Percentiles rank a stretch among this genome's conserved stretches.
These are phyloP conservation scores for Drosophila fungiperda DNA, from an alignment of 2,888 invertebrate species.

Conservation along the genomic window DNA sequence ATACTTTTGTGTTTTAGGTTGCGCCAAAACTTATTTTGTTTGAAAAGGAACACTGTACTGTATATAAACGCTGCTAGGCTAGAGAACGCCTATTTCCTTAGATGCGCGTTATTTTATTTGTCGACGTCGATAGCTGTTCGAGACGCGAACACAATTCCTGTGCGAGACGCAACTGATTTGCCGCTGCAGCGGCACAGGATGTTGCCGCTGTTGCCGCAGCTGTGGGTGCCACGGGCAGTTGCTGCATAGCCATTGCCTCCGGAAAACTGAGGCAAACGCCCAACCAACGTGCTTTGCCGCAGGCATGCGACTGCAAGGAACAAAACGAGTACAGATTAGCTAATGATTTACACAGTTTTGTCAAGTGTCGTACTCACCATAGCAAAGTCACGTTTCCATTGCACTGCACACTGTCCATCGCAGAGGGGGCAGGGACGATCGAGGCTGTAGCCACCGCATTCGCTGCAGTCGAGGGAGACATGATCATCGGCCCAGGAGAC, in stretches of 20 bases:
- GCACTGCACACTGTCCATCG: slow-evolving; percentile 89
- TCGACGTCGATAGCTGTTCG: slow-evolving; percentile 86
- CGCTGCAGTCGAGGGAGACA: slow-evolving; percentile 91
- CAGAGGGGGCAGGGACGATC: slow-evolving; percentile 91
- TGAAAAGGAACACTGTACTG: slow-evolving; percentile 71
- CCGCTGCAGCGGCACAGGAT: slow-evolving; percentile 82
- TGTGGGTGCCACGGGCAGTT: slow-evolving; percentile 71
- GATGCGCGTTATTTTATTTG: slow-evolving; percentile 80
- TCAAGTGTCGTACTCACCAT: slow-evolving; percentile 87
- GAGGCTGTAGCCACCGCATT: slow-evolving; percentile 92
- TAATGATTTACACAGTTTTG: neutral
- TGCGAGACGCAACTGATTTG: slow-evolving; percentile 84
- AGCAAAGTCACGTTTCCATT: slow-evolving; percentile 91
- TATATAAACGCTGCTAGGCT: slow-evolving; percentile 2
- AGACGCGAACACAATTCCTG: slow-evolving; percentile 86
- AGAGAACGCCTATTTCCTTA: slow-evolving; percentile 33
- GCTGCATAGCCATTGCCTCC: slow-evolving; percentile 73
- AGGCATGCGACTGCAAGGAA: slow-evolving; percentile 88
- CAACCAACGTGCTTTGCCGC: slow-evolving; percentile 90
- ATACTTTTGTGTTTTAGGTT: slow-evolving; percentile 33
- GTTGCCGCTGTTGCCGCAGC: slow-evolving; percentile 58
- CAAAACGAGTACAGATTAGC: slow-evolving; percentile 24
- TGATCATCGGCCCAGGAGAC: slow-evolving; percentile 93
- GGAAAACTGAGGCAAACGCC: slow-evolving; percentile 88
- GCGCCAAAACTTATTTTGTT: slow-evolving; percentile 45